A percentile compares a stretch with the other conserved stretches of the same genome.
Conservation (phyloP, 2,113 vertebrate species). For the Neoarius graeffei region DNA sequence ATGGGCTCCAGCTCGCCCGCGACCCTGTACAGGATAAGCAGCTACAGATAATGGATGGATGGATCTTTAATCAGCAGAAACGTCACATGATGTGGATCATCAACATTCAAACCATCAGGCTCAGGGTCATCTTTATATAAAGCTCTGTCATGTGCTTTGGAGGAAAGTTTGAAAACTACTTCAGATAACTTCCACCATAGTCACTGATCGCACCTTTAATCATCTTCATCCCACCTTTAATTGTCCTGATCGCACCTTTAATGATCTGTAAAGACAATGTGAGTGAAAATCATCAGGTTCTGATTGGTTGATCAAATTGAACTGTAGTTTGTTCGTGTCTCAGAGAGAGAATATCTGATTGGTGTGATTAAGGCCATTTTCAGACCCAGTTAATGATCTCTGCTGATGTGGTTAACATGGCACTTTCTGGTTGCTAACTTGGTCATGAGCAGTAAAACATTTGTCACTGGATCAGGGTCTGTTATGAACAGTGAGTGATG, state of each 20-base stretch:
- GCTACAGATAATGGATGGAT: too few relatives aligned
- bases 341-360: background rate
- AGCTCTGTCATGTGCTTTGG: background rate
- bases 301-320: background rate
- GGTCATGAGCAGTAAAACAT: background rate
- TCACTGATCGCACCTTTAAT: background rate
- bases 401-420: background rate
- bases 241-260: too few relatives aligned
- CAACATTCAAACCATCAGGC: background rate
- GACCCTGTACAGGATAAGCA: too few relatives aligned
- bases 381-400: background rate
- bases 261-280: background rate
- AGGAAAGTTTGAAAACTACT: background rate
- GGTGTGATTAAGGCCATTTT: background rate
- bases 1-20: too few relatives aligned
- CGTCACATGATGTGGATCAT: background rate
- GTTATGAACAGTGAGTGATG: background rate
- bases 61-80: background rate
- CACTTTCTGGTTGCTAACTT: background rate
- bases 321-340: background rate
- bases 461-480: background rate
- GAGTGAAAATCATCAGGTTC: background rate
- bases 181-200: background rate
- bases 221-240: too few relatives aligned
- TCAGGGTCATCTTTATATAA: background rate